Percentiles rank a stretch among this genome's conserved stretches.
Evolutionary conservation across 1,140 invertebrate species (phyloP).

Genomic region (Lordiphosa clarofinis): DNA sequence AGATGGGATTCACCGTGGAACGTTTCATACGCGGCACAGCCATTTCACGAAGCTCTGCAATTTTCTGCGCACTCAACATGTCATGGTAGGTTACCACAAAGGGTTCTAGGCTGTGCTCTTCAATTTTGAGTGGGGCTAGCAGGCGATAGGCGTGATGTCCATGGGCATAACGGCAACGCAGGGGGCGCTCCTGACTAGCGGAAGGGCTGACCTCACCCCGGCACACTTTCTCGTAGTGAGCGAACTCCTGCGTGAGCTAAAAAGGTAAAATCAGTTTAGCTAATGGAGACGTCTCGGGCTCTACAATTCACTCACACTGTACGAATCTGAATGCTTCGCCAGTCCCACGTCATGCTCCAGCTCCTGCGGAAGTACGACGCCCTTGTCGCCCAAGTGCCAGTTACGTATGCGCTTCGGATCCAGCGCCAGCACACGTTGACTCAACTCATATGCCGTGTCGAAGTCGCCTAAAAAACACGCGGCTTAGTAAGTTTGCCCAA

Average conservation of each 20-base stretch:
- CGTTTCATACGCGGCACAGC: conserved; percentile 89
- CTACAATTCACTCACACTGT: conserved; percentile 40
- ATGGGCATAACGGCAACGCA: conserved; percentile 88
- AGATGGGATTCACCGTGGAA: conserved; percentile 87
- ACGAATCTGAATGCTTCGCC: conserved; percentile 36
- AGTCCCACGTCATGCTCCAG: conserved; percentile 10
- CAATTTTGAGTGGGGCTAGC: conserved; percentile 94
- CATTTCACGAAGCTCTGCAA: conserved; percentile 90
- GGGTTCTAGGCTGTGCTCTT: conserved; percentile 92
- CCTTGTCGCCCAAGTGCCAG: conserved; percentile 86
- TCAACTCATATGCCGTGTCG: conserved; percentile 90
- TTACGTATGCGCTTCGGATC: conserved; percentile 91
- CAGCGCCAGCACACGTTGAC: conserved; percentile 91
- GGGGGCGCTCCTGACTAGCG: conserved; percentile 24
- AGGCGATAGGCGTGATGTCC: conserved; percentile 87
- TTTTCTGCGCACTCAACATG: conserved; percentile 92
- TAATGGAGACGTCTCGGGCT: neutral
- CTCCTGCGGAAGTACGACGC: conserved; percentile 11
- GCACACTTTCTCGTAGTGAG: conserved; percentile 91
- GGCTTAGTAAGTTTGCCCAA: conserved; percentile 80
- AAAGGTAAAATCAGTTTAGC: conserved; percentile 3
- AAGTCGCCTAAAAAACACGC: conserved; percentile 85
- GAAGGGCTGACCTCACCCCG: conserved; percentile 85
- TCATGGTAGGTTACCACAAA: conserved; percentile 93
- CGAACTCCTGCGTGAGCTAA: conserved; percentile 71